These are phyloP conservation scores for Physocephala rufipes DNA, from an alignment of 2,888 invertebrate genomes.

Conservation along the genomic window DNA sequence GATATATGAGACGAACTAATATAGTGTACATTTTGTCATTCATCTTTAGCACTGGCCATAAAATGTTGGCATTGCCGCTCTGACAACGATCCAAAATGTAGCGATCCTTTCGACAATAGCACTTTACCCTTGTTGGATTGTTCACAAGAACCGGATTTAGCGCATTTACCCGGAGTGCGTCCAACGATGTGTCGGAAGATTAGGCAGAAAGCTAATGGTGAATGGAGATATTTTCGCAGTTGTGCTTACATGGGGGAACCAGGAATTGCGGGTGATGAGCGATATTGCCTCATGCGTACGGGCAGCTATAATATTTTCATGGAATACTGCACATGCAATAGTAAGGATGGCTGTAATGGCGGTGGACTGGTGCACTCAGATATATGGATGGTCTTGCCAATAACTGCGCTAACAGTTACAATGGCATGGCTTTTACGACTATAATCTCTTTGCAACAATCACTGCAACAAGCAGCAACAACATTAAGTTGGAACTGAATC, in stretches of 20 bases:
- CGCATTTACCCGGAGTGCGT: slow-evolving; percentile 74
- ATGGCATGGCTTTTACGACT: slow-evolving; percentile 44
- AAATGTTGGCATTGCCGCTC: slow-evolving; percentile 95
- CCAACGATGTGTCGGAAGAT: slow-evolving; percentile 92
- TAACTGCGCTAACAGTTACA: slow-evolving; percentile 43
- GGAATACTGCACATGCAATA: slow-evolving; percentile 92
- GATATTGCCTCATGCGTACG: slow-evolving; percentile 89
- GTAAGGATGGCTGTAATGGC: slow-evolving; percentile 90
- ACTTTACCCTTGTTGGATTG: slow-evolving; percentile 88
- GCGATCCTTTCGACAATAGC: slow-evolving; percentile 90
- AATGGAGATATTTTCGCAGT: slow-evolving; percentile 87
- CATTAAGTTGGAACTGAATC: slow-evolving; percentile 6
- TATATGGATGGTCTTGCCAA: slow-evolving; percentile 49
- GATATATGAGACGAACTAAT: not conserved
- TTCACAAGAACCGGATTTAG: slow-evolving; percentile 70
- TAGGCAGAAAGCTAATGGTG: slow-evolving; percentile 88
- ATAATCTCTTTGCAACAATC: slow-evolving; percentile 22
- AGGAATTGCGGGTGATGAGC: slow-evolving; percentile 87
- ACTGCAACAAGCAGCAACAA: not conserved
- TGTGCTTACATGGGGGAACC: slow-evolving; percentile 92
- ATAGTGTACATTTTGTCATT: too few relatives aligned
- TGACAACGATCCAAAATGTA: slow-evolving; percentile 87
- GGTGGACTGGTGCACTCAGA: slow-evolving; percentile 67
- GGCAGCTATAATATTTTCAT: slow-evolving; percentile 93
- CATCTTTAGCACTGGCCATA: slow-evolving; percentile 73